A percentile compares a stretch with the other conserved stretches of the same genome.
Conservation (phyloP, 2,797 vertebrate species). For the Anableps anableps region DNA sequence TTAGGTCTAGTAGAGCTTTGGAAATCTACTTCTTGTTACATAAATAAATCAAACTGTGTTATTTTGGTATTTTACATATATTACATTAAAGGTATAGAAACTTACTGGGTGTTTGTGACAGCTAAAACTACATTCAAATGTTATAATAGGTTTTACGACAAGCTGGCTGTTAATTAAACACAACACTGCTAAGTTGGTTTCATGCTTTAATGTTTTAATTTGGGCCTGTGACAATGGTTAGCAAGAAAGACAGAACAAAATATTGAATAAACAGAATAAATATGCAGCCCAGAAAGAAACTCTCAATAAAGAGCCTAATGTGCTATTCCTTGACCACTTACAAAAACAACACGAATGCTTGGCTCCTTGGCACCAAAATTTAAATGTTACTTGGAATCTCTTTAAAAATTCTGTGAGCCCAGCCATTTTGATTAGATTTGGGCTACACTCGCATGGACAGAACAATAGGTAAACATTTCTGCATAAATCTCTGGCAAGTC, state of each 20-base stretch:
- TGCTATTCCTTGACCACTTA: background rate
- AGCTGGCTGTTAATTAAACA: background rate
- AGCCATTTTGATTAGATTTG: background rate
- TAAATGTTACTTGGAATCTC: background rate
- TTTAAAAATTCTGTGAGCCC: background rate
- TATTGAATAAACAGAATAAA: background rate
- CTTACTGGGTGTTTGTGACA: background rate
- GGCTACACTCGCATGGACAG: background rate
- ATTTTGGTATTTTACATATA: too few relatives aligned
- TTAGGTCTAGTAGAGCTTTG: too few relatives aligned
- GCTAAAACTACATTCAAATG: background rate
- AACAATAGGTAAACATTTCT: background rate
- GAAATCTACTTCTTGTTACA: too few relatives aligned
- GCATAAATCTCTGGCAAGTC: background rate
- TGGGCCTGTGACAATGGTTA: background rate
- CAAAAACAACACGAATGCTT: background rate
- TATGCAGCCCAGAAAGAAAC: background rate
- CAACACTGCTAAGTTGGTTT: background rate
- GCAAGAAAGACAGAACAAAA: background rate
- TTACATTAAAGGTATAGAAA: too few relatives aligned
- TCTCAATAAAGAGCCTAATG: background rate
- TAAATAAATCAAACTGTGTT: too few relatives aligned
- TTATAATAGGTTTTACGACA: background rate
- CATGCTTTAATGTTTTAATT: background rate
- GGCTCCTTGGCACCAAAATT: background rate